Base-by-base conservation (phyloP, 2,113 vertebrate species). In the Centropus unirufus region DNA sequence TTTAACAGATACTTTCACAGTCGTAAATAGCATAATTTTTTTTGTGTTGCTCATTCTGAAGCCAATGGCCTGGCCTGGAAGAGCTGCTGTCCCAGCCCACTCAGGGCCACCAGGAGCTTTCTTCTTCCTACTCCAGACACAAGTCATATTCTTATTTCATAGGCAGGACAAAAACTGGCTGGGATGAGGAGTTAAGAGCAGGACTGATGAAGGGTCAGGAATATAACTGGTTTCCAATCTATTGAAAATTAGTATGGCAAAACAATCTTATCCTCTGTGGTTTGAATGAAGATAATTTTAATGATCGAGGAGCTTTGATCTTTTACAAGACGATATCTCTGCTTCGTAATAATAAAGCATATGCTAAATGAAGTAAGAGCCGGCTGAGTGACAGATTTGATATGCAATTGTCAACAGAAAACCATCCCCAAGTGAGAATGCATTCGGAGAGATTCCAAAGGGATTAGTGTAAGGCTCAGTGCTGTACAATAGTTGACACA, bases 401-500 rank as follows among this genome's bases (percentile, higher is more conserved):
- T 84, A 90, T 5, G 64, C 73, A 91, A 78, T 13, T 92, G 89
- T 94, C 89, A 93, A 94, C 83, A 97, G 68, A 95, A 97, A 95
- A 72, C 54, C 83, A 93, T 78, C 90, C 67, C 39, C 0, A 3
- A 94, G 89, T 44, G 42, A 61, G 80, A 93, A 95, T 63, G 55
- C 40, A 57, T 67, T 86, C 81, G 86, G 68, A 92, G 57, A 87
- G 51, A 75, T 82, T 94, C 91, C 94, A 89, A 78, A 87, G 10
- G 77, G 77, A 92, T 87, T 51, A 78, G 36, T 40, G 7, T 44
- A 89, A 88, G 39, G 76, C 76, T 90, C 77, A 57, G 16, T 44
- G 49, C 76, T 78, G 29, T 47, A 59, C 42, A 47, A 11, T 20
- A 77, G 49, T 6, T 87, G 86, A 90, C 76, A 89, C 0, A 3